phyloP scores from a whole-genome alignment of 2,797 vertebrate species.

The Pseudomugil gertrudae region DNA sequence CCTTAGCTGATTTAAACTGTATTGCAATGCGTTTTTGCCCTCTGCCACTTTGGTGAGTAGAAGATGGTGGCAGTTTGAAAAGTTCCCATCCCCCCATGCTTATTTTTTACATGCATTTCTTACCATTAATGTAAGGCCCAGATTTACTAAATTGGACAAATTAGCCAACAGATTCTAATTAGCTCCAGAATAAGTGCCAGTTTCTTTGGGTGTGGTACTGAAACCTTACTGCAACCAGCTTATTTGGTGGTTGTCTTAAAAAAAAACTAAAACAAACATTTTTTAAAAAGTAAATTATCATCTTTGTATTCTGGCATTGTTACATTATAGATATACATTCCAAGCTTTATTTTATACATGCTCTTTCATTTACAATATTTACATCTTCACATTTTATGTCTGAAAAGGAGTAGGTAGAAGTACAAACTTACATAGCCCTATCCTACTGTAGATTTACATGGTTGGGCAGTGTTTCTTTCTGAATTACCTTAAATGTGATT shows the following conservation, averaged over 20 bases:
- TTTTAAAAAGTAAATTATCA: background rate
- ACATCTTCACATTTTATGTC: too few relatives aligned
- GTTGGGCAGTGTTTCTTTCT: too few relatives aligned
- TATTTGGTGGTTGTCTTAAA: background rate
- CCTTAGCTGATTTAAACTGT: constrained; percentile 2
- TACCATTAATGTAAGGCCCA: background rate
- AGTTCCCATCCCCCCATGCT: background rate
- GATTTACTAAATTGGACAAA: background rate
- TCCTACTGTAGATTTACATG: background rate
- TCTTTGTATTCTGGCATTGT: background rate
- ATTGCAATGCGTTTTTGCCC: constrained; percentile 11
- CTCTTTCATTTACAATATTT: too few relatives aligned
- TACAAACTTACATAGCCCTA: too few relatives aligned
- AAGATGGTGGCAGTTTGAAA: background rate
- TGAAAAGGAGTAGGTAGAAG: too few relatives aligned
- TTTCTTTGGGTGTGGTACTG: background rate
- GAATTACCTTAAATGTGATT: too few relatives aligned
- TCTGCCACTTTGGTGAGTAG: background rate
- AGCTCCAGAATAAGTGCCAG: background rate
- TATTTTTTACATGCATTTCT: background rate
- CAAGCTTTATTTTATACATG: too few relatives aligned
- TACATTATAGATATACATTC: too few relatives aligned
- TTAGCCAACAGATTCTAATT: background rate
- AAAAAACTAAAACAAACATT: background rate
- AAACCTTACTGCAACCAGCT: background rate